These are phyloP conservation scores for Luscinia luscinia DNA, from an alignment of 2,797 vertebrate genomes.

Conservation along the genomic window DNA sequence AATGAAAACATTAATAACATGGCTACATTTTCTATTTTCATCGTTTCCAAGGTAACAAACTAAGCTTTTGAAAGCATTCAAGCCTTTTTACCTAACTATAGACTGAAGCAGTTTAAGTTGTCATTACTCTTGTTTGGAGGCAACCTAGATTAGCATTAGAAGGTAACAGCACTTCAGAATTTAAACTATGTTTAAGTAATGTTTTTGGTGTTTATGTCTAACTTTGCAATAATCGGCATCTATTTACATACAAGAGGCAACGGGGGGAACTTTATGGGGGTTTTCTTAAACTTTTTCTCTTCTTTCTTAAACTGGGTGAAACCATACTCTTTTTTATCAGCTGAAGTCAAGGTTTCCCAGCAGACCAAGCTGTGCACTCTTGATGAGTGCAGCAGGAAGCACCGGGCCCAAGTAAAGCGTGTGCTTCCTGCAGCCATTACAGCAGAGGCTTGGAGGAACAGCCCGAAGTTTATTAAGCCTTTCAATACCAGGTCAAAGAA, in stretches of 20 bases:
- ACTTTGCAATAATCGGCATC: background rate
- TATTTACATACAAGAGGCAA: background rate
- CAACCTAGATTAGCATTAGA: conserved; percentile 6
- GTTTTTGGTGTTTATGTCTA: background rate
- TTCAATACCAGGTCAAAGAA: background rate
- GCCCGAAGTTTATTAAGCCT: background rate
- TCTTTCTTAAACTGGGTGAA: background rate
- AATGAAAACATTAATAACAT: conserved; percentile 32
- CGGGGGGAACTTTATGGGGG: rapidly evolving
- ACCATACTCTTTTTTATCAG: background rate
- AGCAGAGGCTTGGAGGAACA: background rate
- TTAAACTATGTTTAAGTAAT: background rate
- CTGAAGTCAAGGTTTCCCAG: background rate
- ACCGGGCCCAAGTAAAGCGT: rapidly evolving
- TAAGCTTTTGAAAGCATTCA: background rate
- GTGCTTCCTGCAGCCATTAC: background rate
- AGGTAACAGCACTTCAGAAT: background rate
- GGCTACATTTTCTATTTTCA: conserved; percentile 18
- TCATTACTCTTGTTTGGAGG: background rate
- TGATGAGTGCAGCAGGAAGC: background rate
- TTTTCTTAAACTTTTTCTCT: background rate
- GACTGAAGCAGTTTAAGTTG: conserved; percentile 18
- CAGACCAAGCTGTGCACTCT: background rate
- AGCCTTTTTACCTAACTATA: conserved; percentile 20
- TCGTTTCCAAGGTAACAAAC: conserved; percentile 59